These are phyloP conservation scores for Fukomys damarensis DNA, from an alignment of 2,113 vertebrate genomes.

Conservation along the genomic window DNA sequence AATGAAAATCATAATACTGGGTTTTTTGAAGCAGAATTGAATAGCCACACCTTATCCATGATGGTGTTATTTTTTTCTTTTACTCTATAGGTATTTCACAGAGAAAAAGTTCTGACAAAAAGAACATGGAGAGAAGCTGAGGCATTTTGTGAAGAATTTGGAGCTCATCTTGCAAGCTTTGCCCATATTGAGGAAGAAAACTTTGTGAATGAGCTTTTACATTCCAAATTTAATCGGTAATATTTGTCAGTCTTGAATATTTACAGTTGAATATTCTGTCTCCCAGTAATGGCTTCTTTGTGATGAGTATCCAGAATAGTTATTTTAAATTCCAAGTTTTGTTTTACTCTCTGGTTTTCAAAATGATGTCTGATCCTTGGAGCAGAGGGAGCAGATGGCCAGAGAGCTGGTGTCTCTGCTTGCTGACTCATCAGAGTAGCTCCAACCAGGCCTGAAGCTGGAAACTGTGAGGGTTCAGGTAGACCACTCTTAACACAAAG, in stretches of 20 bases:
- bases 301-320: neutral
- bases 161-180: constrained; percentile 95
- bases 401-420: neutral
- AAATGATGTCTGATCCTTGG: neutral
- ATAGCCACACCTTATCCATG: neutral
- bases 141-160: constrained; percentile 94
- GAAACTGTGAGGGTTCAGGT: too few relatives aligned
- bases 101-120: constrained; percentile 94
- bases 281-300: constrained; percentile 24
- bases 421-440: neutral
- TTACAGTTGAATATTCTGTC: neutral
- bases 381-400: neutral
- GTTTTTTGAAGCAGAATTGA: constrained; percentile 28
- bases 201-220: constrained; percentile 92
- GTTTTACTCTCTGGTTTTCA: neutral
- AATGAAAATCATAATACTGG: constrained; percentile 21
- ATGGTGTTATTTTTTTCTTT: constrained; percentile 30
- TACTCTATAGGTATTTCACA: constrained; percentile 93
- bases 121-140: constrained; percentile 96
- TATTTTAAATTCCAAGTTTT: constrained; percentile 24
- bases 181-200: constrained; percentile 92
- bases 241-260: constrained; percentile 61
- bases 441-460: neutral
- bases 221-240: constrained; percentile 94
- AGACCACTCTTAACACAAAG: too few relatives aligned